phyloP scores from a whole-genome alignment of 2,888 invertebrate genomes.

The Adelphocoris suturalis region DNA sequence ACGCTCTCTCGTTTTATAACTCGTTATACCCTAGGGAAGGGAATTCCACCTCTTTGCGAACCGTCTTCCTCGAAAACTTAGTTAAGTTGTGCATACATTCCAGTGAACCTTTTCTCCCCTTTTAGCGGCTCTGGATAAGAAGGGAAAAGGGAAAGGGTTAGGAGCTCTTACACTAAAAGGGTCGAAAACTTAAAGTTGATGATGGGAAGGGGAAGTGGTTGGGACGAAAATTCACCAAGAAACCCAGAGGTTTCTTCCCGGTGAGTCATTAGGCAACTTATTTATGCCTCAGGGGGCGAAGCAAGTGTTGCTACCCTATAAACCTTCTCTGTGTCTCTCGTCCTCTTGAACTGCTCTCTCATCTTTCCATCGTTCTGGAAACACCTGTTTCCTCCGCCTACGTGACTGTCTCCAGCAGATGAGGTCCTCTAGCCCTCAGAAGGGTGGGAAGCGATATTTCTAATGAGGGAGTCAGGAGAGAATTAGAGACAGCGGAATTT shows the following conservation, averaged over 20 bases:
- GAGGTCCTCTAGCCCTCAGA: not conserved
- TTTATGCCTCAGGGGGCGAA: conserved; percentile 56
- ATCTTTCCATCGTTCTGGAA: conserved; percentile 36
- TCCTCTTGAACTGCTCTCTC: not conserved
- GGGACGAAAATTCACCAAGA: not conserved
- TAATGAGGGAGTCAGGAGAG: conserved; percentile 18
- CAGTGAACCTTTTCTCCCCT: conserved; percentile 10
- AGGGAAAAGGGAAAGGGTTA: no score
- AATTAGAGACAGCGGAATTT: conserved; percentile 13
- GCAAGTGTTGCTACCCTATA: conserved; percentile 63
- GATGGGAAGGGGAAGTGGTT: not conserved
- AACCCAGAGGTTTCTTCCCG: conserved; percentile 29
- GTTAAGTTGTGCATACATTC: conserved; percentile 52
- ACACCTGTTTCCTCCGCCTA: conserved; percentile 52
- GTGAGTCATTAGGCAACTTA: conserved; percentile 68
- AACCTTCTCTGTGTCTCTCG: conserved; percentile 26
- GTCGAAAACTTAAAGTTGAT: conserved; percentile 34
- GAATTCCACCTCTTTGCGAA: not conserved
- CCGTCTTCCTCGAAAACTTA: conserved; percentile 31
- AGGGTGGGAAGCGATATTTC: not conserved
- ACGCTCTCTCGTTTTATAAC: not conserved
- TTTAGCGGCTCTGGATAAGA: conserved; percentile 35
- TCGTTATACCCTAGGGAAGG: not conserved
- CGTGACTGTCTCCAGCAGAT: conserved; percentile 37
- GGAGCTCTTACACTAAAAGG: conserved; percentile 49